Percentiles rank a stretch among this genome's conserved stretches.
Evolutionary conservation across 2,113 vertebrate genomes (phyloP).

Genomic region (Nannobrachium achirus): DNA sequence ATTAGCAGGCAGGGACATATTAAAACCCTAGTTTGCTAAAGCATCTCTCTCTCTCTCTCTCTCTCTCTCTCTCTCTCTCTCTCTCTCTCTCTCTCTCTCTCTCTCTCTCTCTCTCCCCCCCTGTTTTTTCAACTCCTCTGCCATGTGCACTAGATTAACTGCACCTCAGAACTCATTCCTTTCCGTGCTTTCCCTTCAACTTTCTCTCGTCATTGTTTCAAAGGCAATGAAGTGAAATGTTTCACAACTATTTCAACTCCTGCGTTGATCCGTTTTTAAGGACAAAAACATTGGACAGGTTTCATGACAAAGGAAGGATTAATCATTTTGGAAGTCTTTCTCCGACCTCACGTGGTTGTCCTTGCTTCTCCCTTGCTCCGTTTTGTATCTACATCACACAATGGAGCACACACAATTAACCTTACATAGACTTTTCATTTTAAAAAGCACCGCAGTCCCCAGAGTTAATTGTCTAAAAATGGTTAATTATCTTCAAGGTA

Average conservation of each 20-base stretch:
- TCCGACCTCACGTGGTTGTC: constrained; percentile 50
- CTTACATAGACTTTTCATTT: constrained; percentile 57
- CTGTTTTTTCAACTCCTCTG: constrained; percentile 32
- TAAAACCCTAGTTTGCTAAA: constrained; percentile 31
- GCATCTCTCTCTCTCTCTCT: constrained; percentile 24
- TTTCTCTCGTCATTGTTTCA: constrained; percentile 43
- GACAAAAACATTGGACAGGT: constrained; percentile 34
- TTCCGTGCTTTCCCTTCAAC: constrained; percentile 12
- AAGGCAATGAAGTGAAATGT: constrained; percentile 47
- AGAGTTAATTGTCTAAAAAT: constrained; percentile 76
- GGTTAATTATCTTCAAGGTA: constrained; percentile 50
- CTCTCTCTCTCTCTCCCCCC: constrained; percentile 14
- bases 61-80: constrained; percentile 13
- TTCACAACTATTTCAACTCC: constrained; percentile 41
- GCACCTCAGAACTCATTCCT: constrained; percentile 29
- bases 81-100: constrained; percentile 20
- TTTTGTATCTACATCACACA: constrained; percentile 35
- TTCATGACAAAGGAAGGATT: constrained; percentile 27
- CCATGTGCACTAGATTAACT: constrained; percentile 69
- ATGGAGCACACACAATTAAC: constrained; percentile 70
- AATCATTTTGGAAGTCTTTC: constrained; percentile 32
- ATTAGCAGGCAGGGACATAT: constrained; percentile 62
- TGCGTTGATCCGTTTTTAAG: constrained; percentile 21
- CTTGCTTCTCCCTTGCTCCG: constrained; percentile 51
- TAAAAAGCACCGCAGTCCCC: constrained; percentile 60